Conservation (phyloP, 2,113 vertebrate species). For the Chionis minor region DNA sequence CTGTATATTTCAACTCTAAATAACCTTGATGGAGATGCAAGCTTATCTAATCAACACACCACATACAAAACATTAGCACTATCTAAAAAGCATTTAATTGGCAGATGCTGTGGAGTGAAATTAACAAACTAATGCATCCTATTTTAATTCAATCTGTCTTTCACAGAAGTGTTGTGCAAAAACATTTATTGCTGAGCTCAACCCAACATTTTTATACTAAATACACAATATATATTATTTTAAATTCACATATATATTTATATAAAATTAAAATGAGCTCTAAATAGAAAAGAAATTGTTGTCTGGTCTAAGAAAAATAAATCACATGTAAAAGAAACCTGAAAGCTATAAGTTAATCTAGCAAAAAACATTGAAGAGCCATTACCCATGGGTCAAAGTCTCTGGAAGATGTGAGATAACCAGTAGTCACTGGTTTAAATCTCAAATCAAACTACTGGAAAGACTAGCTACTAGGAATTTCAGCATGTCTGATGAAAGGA, state of each 20-base stretch:
- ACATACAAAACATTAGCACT: slow-evolving; percentile 13
- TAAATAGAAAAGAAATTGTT: slow-evolving; percentile 69
- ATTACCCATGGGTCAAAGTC: neutral
- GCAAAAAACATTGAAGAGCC: slow-evolving; percentile 10
- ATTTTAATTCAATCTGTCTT: slow-evolving; percentile 55
- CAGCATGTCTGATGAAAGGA: slow-evolving; percentile 20
- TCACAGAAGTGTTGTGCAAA: slow-evolving; percentile 71
- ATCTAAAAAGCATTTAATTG: slow-evolving; percentile 51
- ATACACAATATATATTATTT: slow-evolving; percentile 74
- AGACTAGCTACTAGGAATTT: slow-evolving; percentile 14
- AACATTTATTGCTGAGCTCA: slow-evolving; percentile 72
- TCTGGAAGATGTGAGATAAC: neutral
- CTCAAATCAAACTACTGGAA: neutral
- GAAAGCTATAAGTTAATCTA: slow-evolving; percentile 48
- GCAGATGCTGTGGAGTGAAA: slow-evolving; percentile 38
- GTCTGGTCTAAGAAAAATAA: slow-evolving; percentile 61
- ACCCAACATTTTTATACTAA: slow-evolving; percentile 72
- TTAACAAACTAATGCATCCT: slow-evolving; percentile 38
- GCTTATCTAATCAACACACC: slow-evolving; percentile 26
- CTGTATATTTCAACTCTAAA: neutral
- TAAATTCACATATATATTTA: slow-evolving; percentile 66
- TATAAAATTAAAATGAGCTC: slow-evolving; percentile 71
- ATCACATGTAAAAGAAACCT: slow-evolving; percentile 55
- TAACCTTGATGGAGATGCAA: neutral
- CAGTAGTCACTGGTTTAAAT: neutral